phyloP scores from a whole-genome alignment of 2,113 vertebrate species.

The Notiomystis cincta region DNA sequence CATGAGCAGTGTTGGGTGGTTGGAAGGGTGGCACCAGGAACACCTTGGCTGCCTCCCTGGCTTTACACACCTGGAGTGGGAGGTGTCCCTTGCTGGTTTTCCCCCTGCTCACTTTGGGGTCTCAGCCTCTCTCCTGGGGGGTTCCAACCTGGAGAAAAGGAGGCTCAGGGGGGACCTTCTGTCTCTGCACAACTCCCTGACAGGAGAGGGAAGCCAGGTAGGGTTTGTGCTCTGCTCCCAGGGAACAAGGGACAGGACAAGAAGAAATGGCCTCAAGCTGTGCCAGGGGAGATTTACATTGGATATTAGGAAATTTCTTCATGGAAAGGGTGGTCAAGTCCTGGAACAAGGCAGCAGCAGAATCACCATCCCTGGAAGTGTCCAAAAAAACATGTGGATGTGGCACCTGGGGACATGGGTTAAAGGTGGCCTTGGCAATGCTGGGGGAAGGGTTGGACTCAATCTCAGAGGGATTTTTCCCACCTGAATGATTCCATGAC shows the following conservation, averaged over 20 bases:
- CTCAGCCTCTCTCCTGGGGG: too few species aligned
- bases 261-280: background rate
- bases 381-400: background rate
- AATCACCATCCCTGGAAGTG: background rate
- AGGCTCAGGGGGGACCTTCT: accelerated
- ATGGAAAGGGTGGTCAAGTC: background rate
- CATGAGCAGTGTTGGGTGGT: accelerated
- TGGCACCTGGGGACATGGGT: too few species aligned
- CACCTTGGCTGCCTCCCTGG: accelerated
- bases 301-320: background rate
- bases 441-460: background rate
- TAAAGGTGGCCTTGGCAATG: background rate
- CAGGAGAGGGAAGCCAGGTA: accelerated
- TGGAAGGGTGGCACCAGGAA: background rate
- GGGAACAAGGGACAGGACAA: background rate
- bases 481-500: background rate
- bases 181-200: background rate
- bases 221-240: accelerated
- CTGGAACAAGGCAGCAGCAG: background rate
- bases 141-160: background rate
- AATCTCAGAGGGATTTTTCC: background rate
- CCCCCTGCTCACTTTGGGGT: background rate
- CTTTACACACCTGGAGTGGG: background rate
- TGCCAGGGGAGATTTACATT: background rate
- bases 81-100: background rate